These are phyloP conservation scores for Apostichopus japonicus DNA, from an alignment of 35 echinoderm and acorn worm species.

Conservation along the genomic window DNA sequence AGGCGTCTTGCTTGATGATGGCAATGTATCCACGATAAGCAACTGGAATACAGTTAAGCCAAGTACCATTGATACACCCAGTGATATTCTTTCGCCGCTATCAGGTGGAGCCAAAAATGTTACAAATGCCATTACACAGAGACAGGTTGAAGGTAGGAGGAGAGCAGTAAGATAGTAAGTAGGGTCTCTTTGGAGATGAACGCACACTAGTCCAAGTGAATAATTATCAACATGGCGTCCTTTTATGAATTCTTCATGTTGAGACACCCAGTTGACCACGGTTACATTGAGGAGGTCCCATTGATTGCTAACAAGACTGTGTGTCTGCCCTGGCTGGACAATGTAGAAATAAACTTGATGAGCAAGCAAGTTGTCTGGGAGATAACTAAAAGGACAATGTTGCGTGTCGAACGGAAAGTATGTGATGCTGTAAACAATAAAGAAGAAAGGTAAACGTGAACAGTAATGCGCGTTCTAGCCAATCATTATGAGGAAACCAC, in stretches of 20 bases:
- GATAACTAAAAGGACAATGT: not conserved
- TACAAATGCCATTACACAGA: not conserved
- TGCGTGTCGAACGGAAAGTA: constrained; percentile 32
- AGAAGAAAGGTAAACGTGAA: too few species aligned
- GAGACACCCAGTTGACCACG: not conserved
- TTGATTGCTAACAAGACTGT: not conserved
- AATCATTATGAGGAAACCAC: too few species aligned
- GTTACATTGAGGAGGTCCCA: constrained; percentile 24
- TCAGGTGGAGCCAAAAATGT: constrained; percentile 17
- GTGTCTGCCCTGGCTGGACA: too few species aligned
- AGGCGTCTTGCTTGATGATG: not conserved
- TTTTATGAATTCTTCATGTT: not conserved
- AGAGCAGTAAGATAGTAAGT: not conserved
- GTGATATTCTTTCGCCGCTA: constrained; percentile 8
- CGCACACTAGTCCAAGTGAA: not conserved
- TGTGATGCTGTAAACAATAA: not conserved
- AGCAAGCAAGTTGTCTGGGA: not conserved
- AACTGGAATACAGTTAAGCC: constrained; percentile 29
- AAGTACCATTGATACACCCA: not conserved
- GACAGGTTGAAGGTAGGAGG: not conserved
- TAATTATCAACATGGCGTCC: too few species aligned
- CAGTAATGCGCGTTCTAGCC: too few species aligned
- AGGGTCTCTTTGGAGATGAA: constrained; percentile 18
- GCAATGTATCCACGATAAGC: not conserved
- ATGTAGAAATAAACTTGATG: not conserved